A percentile compares a stretch with the other conserved stretches of the same genome.
Evolutionary conservation across 2,888 invertebrate species (phyloP).

Genomic region (Clunio marinus): DNA sequence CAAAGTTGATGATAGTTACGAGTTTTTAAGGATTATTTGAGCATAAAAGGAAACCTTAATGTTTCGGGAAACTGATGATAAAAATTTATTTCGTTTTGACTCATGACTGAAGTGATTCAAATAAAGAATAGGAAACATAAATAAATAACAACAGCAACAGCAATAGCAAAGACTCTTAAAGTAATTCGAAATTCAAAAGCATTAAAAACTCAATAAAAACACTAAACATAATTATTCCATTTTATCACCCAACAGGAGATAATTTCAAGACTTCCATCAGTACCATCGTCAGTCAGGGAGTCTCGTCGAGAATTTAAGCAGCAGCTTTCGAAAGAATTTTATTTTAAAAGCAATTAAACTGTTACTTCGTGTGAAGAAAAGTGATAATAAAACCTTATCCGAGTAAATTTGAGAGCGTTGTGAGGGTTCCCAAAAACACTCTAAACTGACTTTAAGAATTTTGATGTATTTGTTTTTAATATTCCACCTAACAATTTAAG

Average conservation of each 20-base stretch:
- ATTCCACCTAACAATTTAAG: conserved; percentile 27
- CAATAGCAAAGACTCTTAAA: too few species aligned
- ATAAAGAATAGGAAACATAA: too few species aligned
- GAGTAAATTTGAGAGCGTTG: background rate
- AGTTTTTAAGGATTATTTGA: background rate
- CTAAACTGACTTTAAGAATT: too few species aligned
- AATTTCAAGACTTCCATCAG: background rate
- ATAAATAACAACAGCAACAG: too few species aligned
- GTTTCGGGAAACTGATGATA: background rate
- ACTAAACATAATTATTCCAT: background rate
- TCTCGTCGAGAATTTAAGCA: background rate
- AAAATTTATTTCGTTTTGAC: background rate
- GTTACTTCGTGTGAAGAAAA: background rate
- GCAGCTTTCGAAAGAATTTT: background rate
- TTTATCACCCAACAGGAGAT: background rate
- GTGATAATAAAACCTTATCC: background rate
- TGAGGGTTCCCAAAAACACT: background rate
- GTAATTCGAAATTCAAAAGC: too few species aligned
- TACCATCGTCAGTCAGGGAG: background rate
- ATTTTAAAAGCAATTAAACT: conserved; percentile 34
- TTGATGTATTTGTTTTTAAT: conserved; percentile 31
- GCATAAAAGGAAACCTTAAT: background rate
- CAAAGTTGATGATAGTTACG: conserved; percentile 6
- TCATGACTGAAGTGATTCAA: too few species aligned
- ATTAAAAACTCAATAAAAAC: too few species aligned